Conservation (phyloP, 2,888 invertebrate species). For the Rhagonycha fulva region DNA sequence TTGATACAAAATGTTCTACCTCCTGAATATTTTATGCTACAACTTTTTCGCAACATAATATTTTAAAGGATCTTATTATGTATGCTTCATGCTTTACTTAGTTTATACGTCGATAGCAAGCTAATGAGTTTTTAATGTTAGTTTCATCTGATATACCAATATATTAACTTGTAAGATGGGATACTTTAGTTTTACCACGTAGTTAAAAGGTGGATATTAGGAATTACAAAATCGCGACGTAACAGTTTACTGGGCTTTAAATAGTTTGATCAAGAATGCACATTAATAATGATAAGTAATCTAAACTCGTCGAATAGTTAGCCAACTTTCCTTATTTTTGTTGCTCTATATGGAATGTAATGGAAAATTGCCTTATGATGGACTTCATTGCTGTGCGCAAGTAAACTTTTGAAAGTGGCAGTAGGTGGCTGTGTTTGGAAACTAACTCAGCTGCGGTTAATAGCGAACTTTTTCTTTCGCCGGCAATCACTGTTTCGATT, state of each 20-base stretch:
- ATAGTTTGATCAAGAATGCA: neutral
- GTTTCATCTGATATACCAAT: neutral
- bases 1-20: neutral
- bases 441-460: too few species aligned
- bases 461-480: too few species aligned
- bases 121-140: constrained; percentile 1
- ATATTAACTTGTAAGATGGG: neutral
- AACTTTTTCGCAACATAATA: neutral
- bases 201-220: neutral
- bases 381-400: too few species aligned
- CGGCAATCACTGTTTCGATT: too few species aligned
- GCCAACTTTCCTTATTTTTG: too few species aligned
- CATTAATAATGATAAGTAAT: neutral
- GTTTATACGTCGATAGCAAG: neutral
- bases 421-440: too few species aligned
- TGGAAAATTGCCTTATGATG: too few species aligned
- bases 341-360: too few species aligned
- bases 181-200: neutral
- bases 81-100: neutral
- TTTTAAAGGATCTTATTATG: neutral
- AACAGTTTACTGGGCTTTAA: neutral
- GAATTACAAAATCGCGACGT: neutral
- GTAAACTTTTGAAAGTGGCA: too few species aligned
- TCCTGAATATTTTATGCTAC: neutral
- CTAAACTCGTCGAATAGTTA: too few species aligned